Evolutionary conservation across 1,140 invertebrate species (phyloP), one percentile per base, ranked within the genome.

Genomic region (Drosophila cardini): DNA sequence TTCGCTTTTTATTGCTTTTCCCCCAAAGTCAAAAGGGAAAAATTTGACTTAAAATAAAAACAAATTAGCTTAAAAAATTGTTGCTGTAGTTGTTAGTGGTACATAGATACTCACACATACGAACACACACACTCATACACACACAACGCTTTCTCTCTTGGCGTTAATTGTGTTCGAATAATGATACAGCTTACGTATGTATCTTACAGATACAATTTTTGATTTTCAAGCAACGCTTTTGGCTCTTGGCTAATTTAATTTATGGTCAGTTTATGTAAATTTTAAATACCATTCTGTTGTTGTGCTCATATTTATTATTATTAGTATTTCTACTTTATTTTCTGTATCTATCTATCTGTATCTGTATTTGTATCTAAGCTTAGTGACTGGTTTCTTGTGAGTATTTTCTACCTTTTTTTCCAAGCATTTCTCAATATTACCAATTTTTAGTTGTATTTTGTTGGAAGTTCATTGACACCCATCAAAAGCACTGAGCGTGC

Each of bases 91-190:
- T 38, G 67, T 34, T 21, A 26, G 26, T 40, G 34, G 32, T 43
- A 45, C 18, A 62, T 21, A 68, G 34, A 42, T 18, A 63, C 30
- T 42, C 56, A 69, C 16, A 38, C 45, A 60, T 11, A 43, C 42
- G 32, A 34, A 40, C 45, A 61, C 38, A 43, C 45, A 36, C 11
- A n/a, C 11, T 21, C n/a, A 16, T 4, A 15, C 43, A 48, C 64
- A 68, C 26, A 60, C 18, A 45, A 18, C 87, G 85, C 84, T 89
- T 90, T 90, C 85, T 90, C 85, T 81, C 55, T 76, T 56, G 75
- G 80, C 43, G 74, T 90, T 90, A 84, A 90, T 89, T 89, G 85
- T 89, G 90, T 89, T 78, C 85, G 73, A 85, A 90, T 89, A 90
- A 89, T 80, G 77, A 84, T 89, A 80, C 76, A 71, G 84, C 83